Evolutionary conservation across 2,888 invertebrate species (phyloP).

Genomic region (Epistrophe grossulariae): DNA sequence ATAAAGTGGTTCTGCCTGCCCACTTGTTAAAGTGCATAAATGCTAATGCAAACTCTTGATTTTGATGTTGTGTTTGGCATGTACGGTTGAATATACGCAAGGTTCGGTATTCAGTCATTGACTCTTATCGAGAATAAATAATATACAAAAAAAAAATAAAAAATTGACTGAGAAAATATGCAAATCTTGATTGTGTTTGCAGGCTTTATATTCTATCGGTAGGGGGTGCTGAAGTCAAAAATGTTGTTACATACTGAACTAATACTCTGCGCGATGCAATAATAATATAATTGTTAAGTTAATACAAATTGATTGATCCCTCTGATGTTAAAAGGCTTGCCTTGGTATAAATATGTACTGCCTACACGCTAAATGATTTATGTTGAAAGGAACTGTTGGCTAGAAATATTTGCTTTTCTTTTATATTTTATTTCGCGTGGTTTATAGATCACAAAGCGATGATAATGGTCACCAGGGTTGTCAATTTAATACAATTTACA

Average conservation of each 20-base stretch:
- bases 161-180: slow-evolving; percentile 38
- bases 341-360: neutral
- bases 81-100: neutral
- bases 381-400: slow-evolving; percentile 13
- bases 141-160: slow-evolving; percentile 35
- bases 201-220: slow-evolving; percentile 11
- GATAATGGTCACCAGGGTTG: neutral
- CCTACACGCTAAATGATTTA: slow-evolving; percentile 17
- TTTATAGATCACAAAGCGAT: neutral
- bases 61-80: slow-evolving; percentile 15
- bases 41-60: slow-evolving; percentile 44
- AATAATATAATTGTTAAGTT: slow-evolving; percentile 15
- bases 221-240: slow-evolving; percentile 5
- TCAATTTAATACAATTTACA: neutral
- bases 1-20: slow-evolving; percentile 64
- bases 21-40: slow-evolving; percentile 55
- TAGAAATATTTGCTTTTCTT: slow-evolving; percentile 6
- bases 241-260: neutral
- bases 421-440: neutral
- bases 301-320: slow-evolving; percentile 26
- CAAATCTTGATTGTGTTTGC: slow-evolving; percentile 29
- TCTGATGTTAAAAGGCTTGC: neutral
- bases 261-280: slow-evolving; percentile 18
- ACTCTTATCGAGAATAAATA: slow-evolving; percentile 47
- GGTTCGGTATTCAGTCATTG: slow-evolving; percentile 61